A percentile compares a stretch with the other conserved stretches of the same genome.
Conservation (phyloP, 37 sponge, comb jelly and placozoan species). For the Petrosia ficiformis region DNA sequence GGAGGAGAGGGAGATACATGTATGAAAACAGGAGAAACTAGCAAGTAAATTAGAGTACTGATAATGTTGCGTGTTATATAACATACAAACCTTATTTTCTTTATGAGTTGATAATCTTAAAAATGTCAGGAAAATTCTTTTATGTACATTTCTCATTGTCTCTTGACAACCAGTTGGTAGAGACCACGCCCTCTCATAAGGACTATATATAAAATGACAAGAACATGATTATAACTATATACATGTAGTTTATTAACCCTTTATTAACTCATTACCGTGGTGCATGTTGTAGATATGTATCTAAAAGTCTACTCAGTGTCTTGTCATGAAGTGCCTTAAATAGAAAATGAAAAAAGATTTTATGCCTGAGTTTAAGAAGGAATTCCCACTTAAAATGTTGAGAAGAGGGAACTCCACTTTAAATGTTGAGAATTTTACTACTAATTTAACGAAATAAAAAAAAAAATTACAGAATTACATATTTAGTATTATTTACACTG, state of each 20-base stretch:
- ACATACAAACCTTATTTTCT: slow-evolving; percentile 49
- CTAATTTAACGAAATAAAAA: too few species aligned
- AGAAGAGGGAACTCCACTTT: too few species aligned
- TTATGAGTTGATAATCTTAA: slow-evolving; percentile 77
- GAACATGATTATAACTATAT: not conserved
- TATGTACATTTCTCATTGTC: slow-evolving; percentile 36
- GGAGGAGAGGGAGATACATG: too few species aligned
- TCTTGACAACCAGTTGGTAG: slow-evolving; percentile 13
- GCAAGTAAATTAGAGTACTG: too few species aligned
- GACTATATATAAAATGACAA: not conserved
- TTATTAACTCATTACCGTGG: slow-evolving; percentile 52
- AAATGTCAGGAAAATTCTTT: slow-evolving; percentile 68
- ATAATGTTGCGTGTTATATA: not conserved
- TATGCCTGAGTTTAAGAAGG: not conserved
- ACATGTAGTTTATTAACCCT: not conserved
- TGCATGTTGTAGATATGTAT: slow-evolving; percentile 18
- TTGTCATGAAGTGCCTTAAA: slow-evolving; percentile 70
- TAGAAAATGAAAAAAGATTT: too few species aligned
- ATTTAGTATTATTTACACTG: too few species aligned
- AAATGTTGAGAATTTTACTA: too few species aligned
- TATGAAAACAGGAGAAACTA: too few species aligned
- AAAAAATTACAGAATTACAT: too few species aligned
- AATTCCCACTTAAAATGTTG: not conserved
- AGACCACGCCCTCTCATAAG: not conserved
- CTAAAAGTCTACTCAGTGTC: slow-evolving; percentile 18